Evolutionary conservation across 2,113 vertebrate species (phyloP), one percentile per base, ranked within the genome.

Genomic region (Carlito syrichta): DNA sequence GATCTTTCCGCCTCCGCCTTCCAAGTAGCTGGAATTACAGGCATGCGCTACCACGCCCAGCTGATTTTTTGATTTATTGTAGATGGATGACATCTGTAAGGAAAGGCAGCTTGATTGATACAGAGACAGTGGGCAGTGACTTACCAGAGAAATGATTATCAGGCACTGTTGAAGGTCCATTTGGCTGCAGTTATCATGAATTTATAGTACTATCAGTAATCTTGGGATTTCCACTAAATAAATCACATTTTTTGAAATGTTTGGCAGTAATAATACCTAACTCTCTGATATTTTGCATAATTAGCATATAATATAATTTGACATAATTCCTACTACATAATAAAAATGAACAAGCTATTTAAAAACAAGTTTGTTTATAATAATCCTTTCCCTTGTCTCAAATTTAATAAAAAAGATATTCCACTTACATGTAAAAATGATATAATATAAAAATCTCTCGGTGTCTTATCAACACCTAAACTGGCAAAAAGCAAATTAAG

Each of bases 281-380:
- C 6, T 23, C 50, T 89, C 38, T 86, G 63, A 43, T 83, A 79
- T 38, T 54, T 38, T 27, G 7, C 60, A 79, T 66, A 82, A 66
- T 84, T 54, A 87, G 19, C 14, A n/a, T n/a, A n/a, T n/a, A n/a
- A n/a, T n/a, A n/a, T n/a, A 92, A 74, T 90, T 95, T 92, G 27
- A 73, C 77, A 74, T 35, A 79, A 81, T 73, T 27, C 79, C 38
- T 79, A 52, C 45, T 86, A 66, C 58, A 60, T 76, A 62, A 56
- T 50, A 71, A 94, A 95, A 89, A 84, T 60, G 62, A 93, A 30
- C 30, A 82, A n/a, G n/a, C 17, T 86, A 92, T 76, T 86, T 83
- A 60, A 50, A 94, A 74, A 19, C 16, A 69, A 89, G 73, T 58
- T 48, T 66, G 62, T 56, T 86, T 48, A 82, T 92, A 91, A 62